These are phyloP conservation scores for Neoaliturus tenellus DNA, from an alignment of 2,888 invertebrate species.

Conservation along the genomic window DNA sequence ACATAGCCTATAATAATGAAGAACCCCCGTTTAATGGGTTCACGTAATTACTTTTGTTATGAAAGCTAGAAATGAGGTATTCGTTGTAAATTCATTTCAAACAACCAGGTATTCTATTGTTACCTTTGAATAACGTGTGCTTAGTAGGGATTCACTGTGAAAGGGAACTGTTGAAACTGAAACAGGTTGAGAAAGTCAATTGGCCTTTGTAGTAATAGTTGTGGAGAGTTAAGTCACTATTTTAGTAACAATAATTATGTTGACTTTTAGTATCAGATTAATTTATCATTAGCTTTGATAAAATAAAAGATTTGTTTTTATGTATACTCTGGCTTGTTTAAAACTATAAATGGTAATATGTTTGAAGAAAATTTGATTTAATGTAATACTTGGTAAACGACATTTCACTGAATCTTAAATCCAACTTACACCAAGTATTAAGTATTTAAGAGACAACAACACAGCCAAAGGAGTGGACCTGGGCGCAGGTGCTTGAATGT, in stretches of 20 bases:
- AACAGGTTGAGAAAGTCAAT: neutral
- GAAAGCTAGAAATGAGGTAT: too few species aligned
- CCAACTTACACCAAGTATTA: neutral
- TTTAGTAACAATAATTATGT: neutral
- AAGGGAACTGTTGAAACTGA: neutral
- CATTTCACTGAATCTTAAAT: neutral
- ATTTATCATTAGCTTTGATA: too few species aligned
- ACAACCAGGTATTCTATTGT: neutral
- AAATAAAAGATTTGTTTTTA: too few species aligned
- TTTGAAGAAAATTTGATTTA: too few species aligned
- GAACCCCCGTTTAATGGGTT: too few species aligned
- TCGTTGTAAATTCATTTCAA: neutral
- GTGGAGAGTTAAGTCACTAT: neutral
- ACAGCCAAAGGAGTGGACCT: neutral
- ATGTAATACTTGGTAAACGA: too few species aligned
- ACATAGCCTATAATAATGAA: too few species aligned
- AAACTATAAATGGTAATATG: too few species aligned
- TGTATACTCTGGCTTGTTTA: too few species aligned
- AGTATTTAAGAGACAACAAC: neutral
- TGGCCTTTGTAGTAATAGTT: neutral
- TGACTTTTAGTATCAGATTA: too few species aligned
- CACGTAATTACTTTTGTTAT: too few species aligned
- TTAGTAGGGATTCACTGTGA: neutral
- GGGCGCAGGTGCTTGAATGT: conserved; percentile 15
- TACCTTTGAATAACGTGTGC: neutral